phyloP scores from a whole-genome alignment of 2,113 vertebrate genomes.

The Catharus bicknelli region DNA sequence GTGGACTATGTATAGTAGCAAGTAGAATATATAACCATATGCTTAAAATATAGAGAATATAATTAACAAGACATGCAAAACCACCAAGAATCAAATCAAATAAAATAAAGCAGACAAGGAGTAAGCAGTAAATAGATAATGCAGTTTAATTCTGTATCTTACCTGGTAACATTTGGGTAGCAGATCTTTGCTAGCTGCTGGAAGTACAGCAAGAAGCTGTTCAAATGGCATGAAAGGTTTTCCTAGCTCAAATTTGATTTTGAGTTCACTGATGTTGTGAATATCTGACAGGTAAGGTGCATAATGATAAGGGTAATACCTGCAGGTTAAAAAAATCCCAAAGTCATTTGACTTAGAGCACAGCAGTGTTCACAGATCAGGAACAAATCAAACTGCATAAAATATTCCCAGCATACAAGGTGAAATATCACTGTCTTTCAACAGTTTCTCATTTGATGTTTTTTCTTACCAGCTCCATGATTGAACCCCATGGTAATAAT shows the following conservation, averaged over 20 bases:
- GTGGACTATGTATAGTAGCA: not conserved
- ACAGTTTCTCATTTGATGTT: not conserved
- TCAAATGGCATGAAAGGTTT: conserved; percentile 97
- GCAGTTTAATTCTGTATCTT: not conserved
- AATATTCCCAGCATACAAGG: not conserved
- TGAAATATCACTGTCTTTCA: not conserved
- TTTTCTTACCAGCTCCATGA: conserved; percentile 96
- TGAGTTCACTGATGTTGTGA: conserved; percentile 81
- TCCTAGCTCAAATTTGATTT: conserved; percentile 87
- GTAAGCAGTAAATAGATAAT: not conserved
- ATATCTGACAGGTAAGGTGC: conserved; percentile 97
- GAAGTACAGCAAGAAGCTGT: conserved; percentile 93
- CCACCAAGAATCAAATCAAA: not conserved
- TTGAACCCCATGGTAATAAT: conserved; percentile 98
- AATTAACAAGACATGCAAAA: not conserved
- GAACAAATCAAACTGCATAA: not conserved
- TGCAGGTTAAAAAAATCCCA: conserved; percentile 48
- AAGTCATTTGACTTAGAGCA: not conserved
- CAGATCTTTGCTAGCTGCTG: conserved; percentile 92
- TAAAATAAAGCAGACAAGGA: not conserved
- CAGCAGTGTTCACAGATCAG: not conserved
- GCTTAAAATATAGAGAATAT: not conserved
- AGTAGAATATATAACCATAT: not conserved
- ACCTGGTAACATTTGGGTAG: conserved; percentile 92
- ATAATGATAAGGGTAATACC: conserved; percentile 97